Base-by-base conservation (phyloP, 2,113 vertebrate species). In the Megalops atlanticus region DNA sequence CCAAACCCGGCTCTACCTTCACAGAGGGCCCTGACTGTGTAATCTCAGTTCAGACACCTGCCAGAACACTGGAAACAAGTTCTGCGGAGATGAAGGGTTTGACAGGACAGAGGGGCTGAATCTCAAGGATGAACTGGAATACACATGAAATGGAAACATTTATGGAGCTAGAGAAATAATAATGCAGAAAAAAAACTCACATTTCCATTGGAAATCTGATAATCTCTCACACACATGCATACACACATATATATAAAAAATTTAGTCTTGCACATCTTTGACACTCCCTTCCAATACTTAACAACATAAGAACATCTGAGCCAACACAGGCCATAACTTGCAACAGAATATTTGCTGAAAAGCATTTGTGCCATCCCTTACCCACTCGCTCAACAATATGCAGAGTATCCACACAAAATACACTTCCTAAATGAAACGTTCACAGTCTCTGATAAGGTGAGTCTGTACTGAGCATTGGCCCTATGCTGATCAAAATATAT, bases 201-300 rank as follows among this genome's bases (percentile, higher is more conserved):
- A 71, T 71, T 38, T 71, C 69, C 69, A 71, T 71, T 21, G 15
- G 69, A 71, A 71, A 71, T 71, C n/a, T 64, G 24, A 31, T 64
- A 54, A 54, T 64, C 58, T 31, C 31, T 64, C n/a, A 64, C n/a
- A 31, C 58, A 27, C n/a, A 64, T 64, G 5, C 11, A 27, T 24
- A 64, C 58, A 11, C 6, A n/a, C 58, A 64, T n/a, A 64, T n/a
- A 45, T 45, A 45, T n/a, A n/a, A n/a, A n/a, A n/a, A n/a, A n/a
- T n/a, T n/a, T n/a, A n/a, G n/a, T n/a, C n/a, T n/a, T n/a, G n/a
- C n/a, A n/a, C n/a, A n/a, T n/a, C n/a, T n/a, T n/a, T n/a, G n/a
- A 49, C 45, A 16, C 45, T 49, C 45, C 45, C 8, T 49, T 49
- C 16, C 45, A n/a, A 12, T 16, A 49, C 16, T 49, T 16, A 49